Conservation (phyloP, 2,797 vertebrate genomes). For the Rhinoraja longicauda region DNA sequence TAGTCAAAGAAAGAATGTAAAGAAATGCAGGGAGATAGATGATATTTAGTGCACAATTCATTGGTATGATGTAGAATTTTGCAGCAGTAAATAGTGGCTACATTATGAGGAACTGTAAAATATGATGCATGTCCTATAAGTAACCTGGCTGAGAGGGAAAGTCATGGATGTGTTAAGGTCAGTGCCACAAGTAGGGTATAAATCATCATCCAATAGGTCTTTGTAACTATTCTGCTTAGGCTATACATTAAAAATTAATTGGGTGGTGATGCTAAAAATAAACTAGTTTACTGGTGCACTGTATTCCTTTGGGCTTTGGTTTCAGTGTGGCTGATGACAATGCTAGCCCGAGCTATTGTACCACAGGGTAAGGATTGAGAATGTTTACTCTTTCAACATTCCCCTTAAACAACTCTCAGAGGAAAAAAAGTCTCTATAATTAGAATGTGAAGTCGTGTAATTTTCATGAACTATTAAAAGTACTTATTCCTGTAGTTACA, state of each 20-base stretch:
- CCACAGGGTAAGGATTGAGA: not conserved
- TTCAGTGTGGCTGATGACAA: not conserved
- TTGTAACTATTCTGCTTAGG: conserved; percentile 11
- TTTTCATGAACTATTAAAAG: conserved; percentile 8
- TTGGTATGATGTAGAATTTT: not conserved
- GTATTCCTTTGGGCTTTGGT: conserved; percentile 31
- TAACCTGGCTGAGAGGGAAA: conserved; percentile 29
- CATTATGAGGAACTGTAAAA: not conserved
- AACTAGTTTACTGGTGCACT: conserved; percentile 17
- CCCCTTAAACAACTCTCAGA: not conserved
- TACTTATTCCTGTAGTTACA: not conserved
- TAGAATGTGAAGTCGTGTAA: not conserved
- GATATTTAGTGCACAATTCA: not conserved
- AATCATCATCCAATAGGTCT: conserved; percentile 28
- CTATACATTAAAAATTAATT: conserved; percentile 37
- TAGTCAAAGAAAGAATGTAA: not conserved
- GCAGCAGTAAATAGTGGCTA: not conserved
- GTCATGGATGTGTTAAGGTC: conserved; percentile 21
- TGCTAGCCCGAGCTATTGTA: not conserved
- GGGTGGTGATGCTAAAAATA: conserved; percentile 19
- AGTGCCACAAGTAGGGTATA: conserved; percentile 21
- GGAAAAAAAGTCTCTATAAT: not conserved
- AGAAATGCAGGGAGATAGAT: not conserved
- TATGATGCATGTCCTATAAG: conserved; percentile 22
- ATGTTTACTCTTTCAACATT: conserved; percentile 21